A percentile compares a stretch with the other conserved stretches of the same genome.
Evolutionary conservation across 2,888 invertebrate species (phyloP).

Genomic region (Willowsia nigromaculata): DNA sequence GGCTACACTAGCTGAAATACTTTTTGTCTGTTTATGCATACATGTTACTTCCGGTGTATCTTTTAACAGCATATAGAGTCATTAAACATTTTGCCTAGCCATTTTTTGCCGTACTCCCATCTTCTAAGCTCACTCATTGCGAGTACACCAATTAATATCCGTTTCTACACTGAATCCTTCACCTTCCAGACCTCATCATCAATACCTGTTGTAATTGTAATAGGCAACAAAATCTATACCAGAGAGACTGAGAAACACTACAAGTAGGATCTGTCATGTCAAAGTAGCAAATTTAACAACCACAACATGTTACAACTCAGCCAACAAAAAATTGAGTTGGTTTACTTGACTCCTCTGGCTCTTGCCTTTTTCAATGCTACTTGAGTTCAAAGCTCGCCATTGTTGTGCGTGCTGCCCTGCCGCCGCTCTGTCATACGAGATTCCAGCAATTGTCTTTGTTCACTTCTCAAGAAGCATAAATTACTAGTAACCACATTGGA

Average conservation of each 20-base stretch:
- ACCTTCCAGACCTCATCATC: constrained; percentile 39
- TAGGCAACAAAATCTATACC: background rate
- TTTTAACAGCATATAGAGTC: constrained; percentile 17
- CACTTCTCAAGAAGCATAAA: background rate
- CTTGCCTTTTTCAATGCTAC: constrained; percentile 29
- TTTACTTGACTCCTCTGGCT: background rate
- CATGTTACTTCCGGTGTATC: constrained; percentile 47
- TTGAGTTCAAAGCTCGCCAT: constrained; percentile 37
- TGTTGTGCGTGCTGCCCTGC: constrained; percentile 14
- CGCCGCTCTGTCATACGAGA: background rate
- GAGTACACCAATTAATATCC: constrained; percentile 37
- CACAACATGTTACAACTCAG: background rate
- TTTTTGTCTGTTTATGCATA: background rate
- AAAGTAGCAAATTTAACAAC: background rate
- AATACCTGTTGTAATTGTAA: background rate
- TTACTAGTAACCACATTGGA: background rate
- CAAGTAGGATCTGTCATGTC: background rate
- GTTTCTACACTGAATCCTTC: constrained; percentile 16
- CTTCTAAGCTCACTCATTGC: background rate
- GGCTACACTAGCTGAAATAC: constrained; percentile 9
- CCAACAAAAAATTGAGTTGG: constrained; percentile 23
- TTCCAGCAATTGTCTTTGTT: constrained; percentile 12
- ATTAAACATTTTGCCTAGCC: constrained; percentile 12
- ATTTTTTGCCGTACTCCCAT: background rate
- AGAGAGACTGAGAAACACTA: background rate